phyloP scores from a whole-genome alignment of 2,797 vertebrate species.

The Oophaga sylvatica region DNA sequence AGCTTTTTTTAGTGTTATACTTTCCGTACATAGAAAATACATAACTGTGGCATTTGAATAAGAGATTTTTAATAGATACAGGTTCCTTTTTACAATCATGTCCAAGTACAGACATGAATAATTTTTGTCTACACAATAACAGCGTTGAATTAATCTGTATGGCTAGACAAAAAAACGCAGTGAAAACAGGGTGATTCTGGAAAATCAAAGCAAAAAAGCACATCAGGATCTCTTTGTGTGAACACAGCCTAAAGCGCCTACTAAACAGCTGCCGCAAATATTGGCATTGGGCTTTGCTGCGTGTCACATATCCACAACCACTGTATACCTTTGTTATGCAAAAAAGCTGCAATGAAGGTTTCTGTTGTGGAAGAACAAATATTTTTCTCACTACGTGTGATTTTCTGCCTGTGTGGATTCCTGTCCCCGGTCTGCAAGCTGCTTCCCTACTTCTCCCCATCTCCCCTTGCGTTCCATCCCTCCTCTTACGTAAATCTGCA shows the following conservation, averaged over 20 bases:
- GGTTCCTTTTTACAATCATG: not conserved
- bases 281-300: not conserved
- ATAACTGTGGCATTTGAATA: too few relatives aligned
- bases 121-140: not conserved
- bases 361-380: not conserved
- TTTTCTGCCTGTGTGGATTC: constrained; percentile 15
- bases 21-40: too few relatives aligned
- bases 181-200: too few relatives aligned
- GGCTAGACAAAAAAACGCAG: not conserved
- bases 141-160: not conserved
- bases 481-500: constrained; percentile 76
- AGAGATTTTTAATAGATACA: not conserved
- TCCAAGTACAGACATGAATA: not conserved
- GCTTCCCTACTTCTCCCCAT: constrained; percentile 3
- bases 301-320: not conserved
- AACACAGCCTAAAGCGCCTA: not conserved
- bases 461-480: constrained; percentile 57
- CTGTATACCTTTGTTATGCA: not conserved
- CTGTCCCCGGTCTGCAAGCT: constrained; percentile 28
- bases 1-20: too few relatives aligned
- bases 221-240: too few relatives aligned
- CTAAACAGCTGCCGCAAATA: not conserved
- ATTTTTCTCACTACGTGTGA: not conserved
- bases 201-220: too few relatives aligned
- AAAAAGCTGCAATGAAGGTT: not conserved